Evolutionary conservation across 2,797 vertebrate genomes (phyloP), one percentile per base, ranked within the genome.

Genomic region (Sandelia bainsii): DNA sequence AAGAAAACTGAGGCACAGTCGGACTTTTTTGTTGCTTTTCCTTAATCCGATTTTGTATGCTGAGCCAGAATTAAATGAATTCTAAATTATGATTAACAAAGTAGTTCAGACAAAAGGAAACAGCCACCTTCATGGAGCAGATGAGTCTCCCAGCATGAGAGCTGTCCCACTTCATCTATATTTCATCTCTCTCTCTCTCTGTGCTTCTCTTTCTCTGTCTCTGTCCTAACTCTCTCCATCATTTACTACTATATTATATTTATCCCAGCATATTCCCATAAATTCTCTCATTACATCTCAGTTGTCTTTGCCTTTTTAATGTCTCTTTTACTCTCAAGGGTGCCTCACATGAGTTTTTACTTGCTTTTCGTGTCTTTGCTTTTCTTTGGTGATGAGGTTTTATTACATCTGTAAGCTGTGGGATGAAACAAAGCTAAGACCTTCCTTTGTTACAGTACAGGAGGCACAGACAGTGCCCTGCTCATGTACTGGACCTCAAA

Each of bases 71-170:
- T 80, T 68, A 74, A 82, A 81, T 34, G 0, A 76, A 79, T 72
- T 69, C 49, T 79, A 80, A 81, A 72, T 74, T 63, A 59, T 51
- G 54, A 70, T 77, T 72, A 81, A 62, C 54, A 73, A 80, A 78
- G 58, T 66, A 60, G 50, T 81, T 75, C 46, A 72, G 60, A 87
- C 79, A 81, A 87, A 85, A 80, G 62, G 75, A 80, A 84, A 73
- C 71, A 6, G 60, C 48, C 72, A 86, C 76, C 77, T 89, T 84
- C 66, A 75, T 73, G 64, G 67, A 90, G 85, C 87, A 83, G 88
- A 91, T 92, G 83, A 87, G 81, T 80, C 80, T 83, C 89, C 59
- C 90, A 89, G 91, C 84, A 37, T 88, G 87, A 80, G 80, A 80
- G 83, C 84, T 83, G 80, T 82, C 81, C 82, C 77, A 67, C 82